phyloP scores from a whole-genome alignment of 2,113 vertebrate species.

The Gavialis gangeticus region DNA sequence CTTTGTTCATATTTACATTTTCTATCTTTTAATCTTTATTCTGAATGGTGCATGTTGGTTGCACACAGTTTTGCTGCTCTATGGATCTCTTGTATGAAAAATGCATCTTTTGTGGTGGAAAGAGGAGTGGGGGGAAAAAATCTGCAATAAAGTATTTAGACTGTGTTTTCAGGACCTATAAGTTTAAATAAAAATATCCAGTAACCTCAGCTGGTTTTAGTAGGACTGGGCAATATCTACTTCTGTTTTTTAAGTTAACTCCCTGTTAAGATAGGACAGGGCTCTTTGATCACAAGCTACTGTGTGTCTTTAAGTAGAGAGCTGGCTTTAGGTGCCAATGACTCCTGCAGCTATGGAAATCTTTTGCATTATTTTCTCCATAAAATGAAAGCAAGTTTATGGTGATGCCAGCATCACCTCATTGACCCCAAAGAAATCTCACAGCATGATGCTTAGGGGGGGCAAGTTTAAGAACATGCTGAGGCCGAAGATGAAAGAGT shows the following conservation, averaged over 20 bases:
- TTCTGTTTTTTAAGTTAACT: not conserved
- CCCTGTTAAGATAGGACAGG: not conserved
- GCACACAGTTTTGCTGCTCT: constrained; percentile 38
- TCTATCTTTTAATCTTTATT: not conserved
- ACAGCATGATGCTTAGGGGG: not conserved
- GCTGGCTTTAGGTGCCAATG: not conserved
- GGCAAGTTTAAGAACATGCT: not conserved
- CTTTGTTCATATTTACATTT: not conserved
- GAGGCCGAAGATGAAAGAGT: not conserved
- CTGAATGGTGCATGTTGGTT: not conserved
- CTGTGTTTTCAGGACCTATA: constrained; percentile 39
- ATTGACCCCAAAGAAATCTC: not conserved
- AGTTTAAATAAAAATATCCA: constrained; percentile 23
- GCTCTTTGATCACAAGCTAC: not conserved
- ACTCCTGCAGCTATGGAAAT: not conserved
- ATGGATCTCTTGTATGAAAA: constrained; percentile 11
- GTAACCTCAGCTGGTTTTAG: not conserved
- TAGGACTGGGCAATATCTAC: not conserved
- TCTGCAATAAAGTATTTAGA: constrained; percentile 53
- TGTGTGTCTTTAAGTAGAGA: not conserved
- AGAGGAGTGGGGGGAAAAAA: constrained; percentile 25
- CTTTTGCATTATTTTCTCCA: not conserved
- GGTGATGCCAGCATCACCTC: not conserved
- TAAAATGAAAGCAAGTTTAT: not conserved
- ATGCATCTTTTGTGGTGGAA: constrained; percentile 3